Base-by-base conservation (phyloP, 2,888 invertebrate species). In the Parnassius smintheus region DNA sequence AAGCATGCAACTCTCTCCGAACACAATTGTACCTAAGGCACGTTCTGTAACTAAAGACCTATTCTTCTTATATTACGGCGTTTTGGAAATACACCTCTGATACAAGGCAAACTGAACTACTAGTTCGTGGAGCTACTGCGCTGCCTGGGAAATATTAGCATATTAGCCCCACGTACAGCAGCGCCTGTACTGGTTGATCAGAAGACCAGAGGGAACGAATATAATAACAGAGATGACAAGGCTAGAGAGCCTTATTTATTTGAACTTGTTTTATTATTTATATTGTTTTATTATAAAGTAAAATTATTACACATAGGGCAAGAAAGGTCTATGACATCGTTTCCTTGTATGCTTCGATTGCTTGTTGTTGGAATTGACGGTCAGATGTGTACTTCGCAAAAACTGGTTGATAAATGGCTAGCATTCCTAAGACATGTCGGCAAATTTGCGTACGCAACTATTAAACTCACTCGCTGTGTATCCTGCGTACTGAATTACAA, bases 401-500 rank as follows among this genome's bases (percentile, higher is more conserved):
- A 56, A 62, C 58, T 62, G n/a, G 57, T 62, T 49, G 54, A 50
- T 55, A 56, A 51, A 63, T 59, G 63, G 55, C 22, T 9, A 18
- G 22, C 58, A 59, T 45, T 63, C 59, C 59, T 51, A 45, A 41
- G 45, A 56, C 56, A 56, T 51, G 55, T 56, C 55, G 9, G 51
- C 55, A 55, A 13, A 63, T 63, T 56, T 63, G 63, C 63, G 59
- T 63, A 63, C 46, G 62, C 46, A 51, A 59, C 51, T 55, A 59
- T 49, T 22, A 44, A 49, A 58, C 49, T 45, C 45, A 50, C 49
- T 2, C 22, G 12, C 54, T 35, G 49, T 59, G 41, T 51, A 46
- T 41, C 12, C 9, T 13, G 60, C 35, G 48, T 41, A 53, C 42
- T 9, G 41, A 44, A 54, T 48, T 8, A n/a, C 48, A 13, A 8